Conservation (phyloP, 2,797 vertebrate genomes). For the Diplodus sargus region DNA sequence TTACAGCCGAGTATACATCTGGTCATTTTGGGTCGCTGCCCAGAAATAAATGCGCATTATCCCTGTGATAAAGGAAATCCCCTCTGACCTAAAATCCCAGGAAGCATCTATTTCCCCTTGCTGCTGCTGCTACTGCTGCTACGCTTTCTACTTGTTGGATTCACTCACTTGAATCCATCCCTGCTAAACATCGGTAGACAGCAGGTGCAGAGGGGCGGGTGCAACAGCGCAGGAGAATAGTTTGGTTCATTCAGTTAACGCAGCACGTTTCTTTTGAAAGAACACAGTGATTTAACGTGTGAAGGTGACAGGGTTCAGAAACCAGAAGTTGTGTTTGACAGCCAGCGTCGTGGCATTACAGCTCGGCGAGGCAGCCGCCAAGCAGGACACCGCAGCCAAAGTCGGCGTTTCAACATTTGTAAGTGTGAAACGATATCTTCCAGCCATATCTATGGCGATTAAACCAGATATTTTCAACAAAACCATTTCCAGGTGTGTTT, state of each 20-base stretch:
- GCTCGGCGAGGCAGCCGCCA: too few species aligned
- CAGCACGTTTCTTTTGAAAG: slow-evolving; percentile 9
- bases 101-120: slow-evolving; percentile 26
- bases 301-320: neutral
- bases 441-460: too few species aligned
- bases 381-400: too few species aligned
- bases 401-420: too few species aligned
- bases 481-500: too few species aligned
- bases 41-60: slow-evolving; percentile 33
- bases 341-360: neutral
- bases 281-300: neutral
- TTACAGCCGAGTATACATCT: slow-evolving; percentile 15
- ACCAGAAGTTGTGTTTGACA: slow-evolving; percentile 1
- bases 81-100: slow-evolving; percentile 9
- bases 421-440: too few species aligned
- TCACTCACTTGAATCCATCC: slow-evolving; percentile 19
- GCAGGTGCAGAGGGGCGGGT: neutral
- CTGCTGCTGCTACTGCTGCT: neutral
- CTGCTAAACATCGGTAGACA: neutral
- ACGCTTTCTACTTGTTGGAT: slow-evolving; percentile 9
- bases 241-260: neutral
- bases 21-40: slow-evolving; percentile 32
- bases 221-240: neutral
- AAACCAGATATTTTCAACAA: too few species aligned
- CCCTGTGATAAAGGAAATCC: slow-evolving; percentile 19